A percentile compares a stretch with the other conserved stretches of the same genome.
Conservation (phyloP, 2,113 vertebrate species). For the Thryonomys swinderianus region DNA sequence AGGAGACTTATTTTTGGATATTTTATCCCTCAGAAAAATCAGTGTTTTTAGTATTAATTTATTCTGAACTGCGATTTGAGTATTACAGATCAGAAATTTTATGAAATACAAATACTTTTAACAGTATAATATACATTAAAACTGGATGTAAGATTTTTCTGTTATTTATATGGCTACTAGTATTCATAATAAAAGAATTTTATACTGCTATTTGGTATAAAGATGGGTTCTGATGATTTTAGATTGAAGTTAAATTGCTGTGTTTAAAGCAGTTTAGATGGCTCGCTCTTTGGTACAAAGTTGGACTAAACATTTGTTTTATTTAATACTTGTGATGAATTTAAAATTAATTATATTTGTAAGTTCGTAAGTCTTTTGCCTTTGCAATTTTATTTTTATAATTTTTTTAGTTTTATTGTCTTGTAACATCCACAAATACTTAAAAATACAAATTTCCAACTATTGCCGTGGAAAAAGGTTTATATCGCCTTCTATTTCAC, state of each 20-base stretch:
- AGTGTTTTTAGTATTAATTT: neutral
- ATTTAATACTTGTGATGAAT: neutral
- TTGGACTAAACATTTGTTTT: conserved; percentile 8
- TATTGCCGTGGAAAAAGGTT: conserved; percentile 37
- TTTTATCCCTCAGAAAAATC: conserved; percentile 9
- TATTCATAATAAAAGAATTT: conserved; percentile 35
- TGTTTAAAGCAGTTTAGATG: neutral
- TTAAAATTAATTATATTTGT: conserved; percentile 23
- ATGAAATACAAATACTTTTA: conserved; percentile 30
- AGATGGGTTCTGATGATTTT: neutral
- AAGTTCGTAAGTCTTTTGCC: neutral
- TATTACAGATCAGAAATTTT: conserved; percentile 27
- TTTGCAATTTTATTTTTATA: neutral
- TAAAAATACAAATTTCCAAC: conserved; percentile 45
- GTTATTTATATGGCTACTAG: neutral
- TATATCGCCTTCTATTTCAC: conserved; percentile 35
- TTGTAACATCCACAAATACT: conserved; percentile 17
- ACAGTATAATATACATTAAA: conserved; percentile 5
- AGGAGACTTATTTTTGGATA: neutral
- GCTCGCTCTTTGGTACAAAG: neutral
- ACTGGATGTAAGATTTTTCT: neutral
- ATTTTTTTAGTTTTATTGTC: conserved; percentile 24
- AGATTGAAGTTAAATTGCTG: conserved; percentile 25
- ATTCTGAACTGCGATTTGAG: conserved; percentile 51
- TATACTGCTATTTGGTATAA: neutral